A percentile compares a stretch with the other conserved stretches of the same genome.
Evolutionary conservation across 1,140 invertebrate genomes (phyloP).

Genomic region (Drosophila lacteicornis): DNA sequence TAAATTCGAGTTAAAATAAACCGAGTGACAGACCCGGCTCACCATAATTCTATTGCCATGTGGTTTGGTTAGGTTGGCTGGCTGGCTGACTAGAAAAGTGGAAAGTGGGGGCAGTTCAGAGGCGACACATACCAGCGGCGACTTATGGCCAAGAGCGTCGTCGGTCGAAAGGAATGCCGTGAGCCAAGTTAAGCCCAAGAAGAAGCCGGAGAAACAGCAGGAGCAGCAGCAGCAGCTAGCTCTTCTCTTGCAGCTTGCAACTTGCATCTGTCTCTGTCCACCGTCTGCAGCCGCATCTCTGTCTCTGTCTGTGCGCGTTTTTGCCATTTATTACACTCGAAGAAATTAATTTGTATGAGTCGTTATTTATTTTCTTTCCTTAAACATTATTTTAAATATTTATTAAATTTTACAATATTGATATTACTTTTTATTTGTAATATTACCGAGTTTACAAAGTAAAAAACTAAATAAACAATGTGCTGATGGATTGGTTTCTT

Average conservation of each 20-base stretch:
- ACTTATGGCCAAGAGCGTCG: slow-evolving; percentile 40
- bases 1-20: slow-evolving; percentile 73
- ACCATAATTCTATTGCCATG: slow-evolving; percentile 70
- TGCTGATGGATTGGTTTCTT: too few species aligned
- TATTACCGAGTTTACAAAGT: too few species aligned
- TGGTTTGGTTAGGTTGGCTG: slow-evolving; percentile 7
- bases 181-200: slow-evolving; percentile 64
- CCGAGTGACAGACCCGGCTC: slow-evolving; percentile 50
- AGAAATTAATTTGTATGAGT: background rate
- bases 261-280: slow-evolving; percentile 9
- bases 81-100: background rate
- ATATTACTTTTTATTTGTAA: too few species aligned
- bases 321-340: slow-evolving; percentile 58
- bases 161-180: slow-evolving; percentile 34
- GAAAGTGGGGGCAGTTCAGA: slow-evolving; percentile 34
- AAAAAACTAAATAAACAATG: too few species aligned
- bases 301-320: slow-evolving; percentile 17
- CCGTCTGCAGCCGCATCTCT: background rate
- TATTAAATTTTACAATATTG: too few species aligned
- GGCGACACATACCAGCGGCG: slow-evolving; percentile 52
- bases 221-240: slow-evolving; percentile 24
- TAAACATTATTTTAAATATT: too few species aligned
- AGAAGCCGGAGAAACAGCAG: slow-evolving; percentile 58
- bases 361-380: slow-evolving; percentile 44
- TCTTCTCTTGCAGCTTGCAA: slow-evolving; percentile 27